These are phyloP conservation scores for Ichneumoninae sp. DNA, from an alignment of 2,888 invertebrate genomes.

Conservation along the genomic window DNA sequence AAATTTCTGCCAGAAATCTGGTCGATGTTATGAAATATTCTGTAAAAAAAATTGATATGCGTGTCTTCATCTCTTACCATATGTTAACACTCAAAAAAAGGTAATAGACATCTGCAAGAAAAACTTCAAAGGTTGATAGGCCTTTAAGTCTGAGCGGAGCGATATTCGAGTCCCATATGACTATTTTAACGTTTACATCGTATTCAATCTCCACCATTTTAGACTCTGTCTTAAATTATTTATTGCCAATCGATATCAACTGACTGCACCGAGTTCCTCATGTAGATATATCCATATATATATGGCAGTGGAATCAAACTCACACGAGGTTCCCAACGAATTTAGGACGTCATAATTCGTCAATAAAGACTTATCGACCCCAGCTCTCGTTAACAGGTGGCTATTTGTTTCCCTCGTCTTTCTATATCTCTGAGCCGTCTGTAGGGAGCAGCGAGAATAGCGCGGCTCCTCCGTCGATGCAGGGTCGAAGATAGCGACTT, in stretches of 20 bases:
- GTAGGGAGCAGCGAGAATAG: background rate
- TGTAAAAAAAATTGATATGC: background rate
- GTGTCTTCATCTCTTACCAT: background rate
- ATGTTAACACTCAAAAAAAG: too few species aligned
- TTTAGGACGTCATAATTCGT: conserved; percentile 53
- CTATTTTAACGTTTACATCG: background rate
- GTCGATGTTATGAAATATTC: background rate
- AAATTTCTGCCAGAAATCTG: too few species aligned
- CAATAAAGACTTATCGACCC: conserved; percentile 49
- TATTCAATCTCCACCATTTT: background rate
- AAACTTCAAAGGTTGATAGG: background rate
- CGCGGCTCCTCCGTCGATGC: conserved; percentile 13
- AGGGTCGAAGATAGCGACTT: background rate
- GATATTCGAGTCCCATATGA: background rate
- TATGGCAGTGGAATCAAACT: conserved; percentile 44
- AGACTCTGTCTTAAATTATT: conserved; percentile 21
- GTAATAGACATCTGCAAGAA: too few species aligned
- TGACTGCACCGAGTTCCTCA: background rate
- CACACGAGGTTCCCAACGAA: conserved; percentile 44
- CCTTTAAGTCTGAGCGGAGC: background rate
- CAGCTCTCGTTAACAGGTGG: conserved; percentile 65
- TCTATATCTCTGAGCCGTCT: conserved; percentile 7
- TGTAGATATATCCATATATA: background rate
- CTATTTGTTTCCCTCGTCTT: conserved; percentile 59
- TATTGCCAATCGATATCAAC: conserved; percentile 32